Evolutionary conservation across 2,888 invertebrate genomes (phyloP).

Genomic region (Quadroppia sp.): DNA sequence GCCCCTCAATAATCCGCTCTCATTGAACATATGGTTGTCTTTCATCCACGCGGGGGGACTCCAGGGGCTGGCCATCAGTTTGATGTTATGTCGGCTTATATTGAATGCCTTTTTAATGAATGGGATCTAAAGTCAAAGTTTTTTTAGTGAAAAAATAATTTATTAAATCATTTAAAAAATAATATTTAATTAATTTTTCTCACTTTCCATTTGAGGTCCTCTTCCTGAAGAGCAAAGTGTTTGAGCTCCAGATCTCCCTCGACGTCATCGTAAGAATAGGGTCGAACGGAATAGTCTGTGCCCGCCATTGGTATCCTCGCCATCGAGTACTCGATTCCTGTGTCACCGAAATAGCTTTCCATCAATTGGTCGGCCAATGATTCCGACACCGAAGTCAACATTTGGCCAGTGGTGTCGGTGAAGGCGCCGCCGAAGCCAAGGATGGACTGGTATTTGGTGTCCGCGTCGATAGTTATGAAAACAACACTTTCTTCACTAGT

Average conservation of each 20-base stretch:
- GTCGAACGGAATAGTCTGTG: slow-evolving; percentile 73
- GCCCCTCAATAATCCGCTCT: slow-evolving; percentile 53
- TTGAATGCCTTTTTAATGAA: slow-evolving; percentile 51
- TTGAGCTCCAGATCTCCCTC: slow-evolving; percentile 57
- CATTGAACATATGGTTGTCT: slow-evolving; percentile 56
- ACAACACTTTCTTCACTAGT: neutral
- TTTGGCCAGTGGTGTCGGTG: slow-evolving; percentile 66
- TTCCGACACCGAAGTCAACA: slow-evolving; percentile 62
- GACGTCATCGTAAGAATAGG: slow-evolving; percentile 74
- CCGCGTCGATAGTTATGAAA: slow-evolving; percentile 45
- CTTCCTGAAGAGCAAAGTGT: slow-evolving; percentile 63
- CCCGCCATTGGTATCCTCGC: slow-evolving; percentile 79
- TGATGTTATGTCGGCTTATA: slow-evolving; percentile 50
- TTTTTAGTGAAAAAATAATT: neutral
- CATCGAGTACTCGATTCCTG: slow-evolving; percentile 71
- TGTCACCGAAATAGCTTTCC: slow-evolving; percentile 53
- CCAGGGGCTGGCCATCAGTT: slow-evolving; percentile 58
- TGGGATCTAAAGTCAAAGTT: slow-evolving; percentile 53
- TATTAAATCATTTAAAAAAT: neutral
- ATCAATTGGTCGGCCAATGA: slow-evolving; percentile 58
- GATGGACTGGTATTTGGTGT: slow-evolving; percentile 62
- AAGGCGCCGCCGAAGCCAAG: slow-evolving; percentile 83
- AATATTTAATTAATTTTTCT: slow-evolving; percentile 43
- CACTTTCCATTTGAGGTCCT: slow-evolving; percentile 68
- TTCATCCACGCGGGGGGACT: slow-evolving; percentile 61